phyloP scores from a whole-genome alignment of 1,140 invertebrate genomes.

The Bombus affinis region DNA sequence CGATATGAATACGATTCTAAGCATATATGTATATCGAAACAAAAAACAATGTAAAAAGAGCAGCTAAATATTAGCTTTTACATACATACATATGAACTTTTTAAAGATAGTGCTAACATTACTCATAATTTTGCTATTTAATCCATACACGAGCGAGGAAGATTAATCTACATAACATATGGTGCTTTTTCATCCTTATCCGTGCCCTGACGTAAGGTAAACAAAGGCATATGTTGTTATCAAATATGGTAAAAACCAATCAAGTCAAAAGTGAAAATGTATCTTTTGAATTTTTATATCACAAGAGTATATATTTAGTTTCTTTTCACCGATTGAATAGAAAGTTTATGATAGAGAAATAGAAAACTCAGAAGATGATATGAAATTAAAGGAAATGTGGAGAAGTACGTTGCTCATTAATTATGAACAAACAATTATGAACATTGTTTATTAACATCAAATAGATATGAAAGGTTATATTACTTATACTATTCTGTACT shows the following conservation, averaged over 20 bases:
- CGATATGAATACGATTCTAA: too few species aligned
- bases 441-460: not conserved
- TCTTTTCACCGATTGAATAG: too few species aligned
- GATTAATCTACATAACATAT: constrained; percentile 52
- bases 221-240: constrained; percentile 62
- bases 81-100: not conserved
- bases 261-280: constrained; percentile 27
- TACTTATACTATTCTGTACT: too few species aligned
- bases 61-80: not conserved
- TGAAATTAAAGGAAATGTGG: not conserved
- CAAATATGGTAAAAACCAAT: constrained; percentile 42
- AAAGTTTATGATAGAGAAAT: too few species aligned
- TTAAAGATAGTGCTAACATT: not conserved
- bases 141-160: not conserved
- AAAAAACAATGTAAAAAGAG: not conserved
- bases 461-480: not conserved
- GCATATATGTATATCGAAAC: not conserved
- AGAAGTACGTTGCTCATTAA: not conserved
- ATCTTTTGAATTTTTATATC: not conserved
- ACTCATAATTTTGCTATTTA: not conserved
- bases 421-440: not conserved
- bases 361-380: too few species aligned
- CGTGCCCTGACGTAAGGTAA: constrained; percentile 44
- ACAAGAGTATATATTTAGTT: not conserved
- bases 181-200: constrained; percentile 56